Percentiles rank a stretch among this genome's conserved stretches.
phyloP scores from a whole-genome alignment of 2,113 vertebrate species.

The Charina bottae region DNA sequence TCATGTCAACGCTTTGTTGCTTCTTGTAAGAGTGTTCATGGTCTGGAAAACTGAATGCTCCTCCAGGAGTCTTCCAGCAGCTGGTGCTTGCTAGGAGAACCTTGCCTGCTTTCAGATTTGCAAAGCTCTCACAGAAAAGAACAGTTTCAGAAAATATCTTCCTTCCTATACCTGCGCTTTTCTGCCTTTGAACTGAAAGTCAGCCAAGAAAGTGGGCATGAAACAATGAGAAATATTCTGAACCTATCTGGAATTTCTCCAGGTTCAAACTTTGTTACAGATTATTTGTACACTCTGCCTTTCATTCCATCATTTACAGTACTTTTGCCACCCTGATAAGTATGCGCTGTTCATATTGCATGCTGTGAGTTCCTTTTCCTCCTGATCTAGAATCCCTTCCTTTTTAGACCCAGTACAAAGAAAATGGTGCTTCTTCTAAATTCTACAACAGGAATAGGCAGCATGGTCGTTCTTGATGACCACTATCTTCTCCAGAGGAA shows the following conservation, averaged over 20 bases:
- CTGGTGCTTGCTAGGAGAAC: background rate
- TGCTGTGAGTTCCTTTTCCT: too few relatives aligned
- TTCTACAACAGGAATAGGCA: too few relatives aligned
- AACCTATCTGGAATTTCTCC: background rate
- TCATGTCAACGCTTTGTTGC: background rate
- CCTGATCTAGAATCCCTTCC: too few relatives aligned
- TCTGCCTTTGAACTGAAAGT: background rate
- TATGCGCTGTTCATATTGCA: too few relatives aligned
- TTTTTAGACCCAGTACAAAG: too few relatives aligned
- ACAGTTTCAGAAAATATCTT: background rate
- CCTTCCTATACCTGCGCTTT: background rate
- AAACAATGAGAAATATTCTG: background rate
- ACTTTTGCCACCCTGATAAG: too few relatives aligned
- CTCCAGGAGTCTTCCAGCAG: background rate
- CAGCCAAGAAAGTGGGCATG: background rate
- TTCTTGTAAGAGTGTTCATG: constrained; percentile 25
- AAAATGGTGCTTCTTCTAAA: too few relatives aligned
- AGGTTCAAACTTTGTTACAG: background rate
- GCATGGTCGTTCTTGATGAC: too few relatives aligned
- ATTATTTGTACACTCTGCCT: too few relatives aligned
- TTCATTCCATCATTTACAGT: too few relatives aligned
- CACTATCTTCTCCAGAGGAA: too few relatives aligned
- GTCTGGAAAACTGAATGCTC: background rate
- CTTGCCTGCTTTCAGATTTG: background rate
- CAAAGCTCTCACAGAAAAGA: background rate